Base-by-base conservation (phyloP, 2,797 vertebrate genomes). In the Kryptopterus vitreolus region DNA sequence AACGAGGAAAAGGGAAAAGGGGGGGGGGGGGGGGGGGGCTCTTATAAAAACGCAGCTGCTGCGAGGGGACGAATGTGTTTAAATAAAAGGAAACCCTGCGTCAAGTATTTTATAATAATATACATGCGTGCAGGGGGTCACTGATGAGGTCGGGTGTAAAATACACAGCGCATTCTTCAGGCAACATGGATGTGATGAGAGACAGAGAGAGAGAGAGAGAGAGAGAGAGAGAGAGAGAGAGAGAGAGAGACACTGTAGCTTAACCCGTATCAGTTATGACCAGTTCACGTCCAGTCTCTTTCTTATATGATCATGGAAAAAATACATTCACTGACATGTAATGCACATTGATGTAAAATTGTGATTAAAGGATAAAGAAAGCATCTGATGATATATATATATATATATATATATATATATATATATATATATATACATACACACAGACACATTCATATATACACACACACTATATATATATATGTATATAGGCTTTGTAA, bases 21-120 rank as follows among this genome's bases (percentile, higher is more conserved):
- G 35, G 87, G 74, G 77, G 76, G 22, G 35, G 84, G 88, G 89
- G 88, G 75, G 88, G 77, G 88, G 89, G 88, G 75, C 89, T 74
- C 93, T 90, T 92, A 90, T 87, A 87, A 93, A 94, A 94, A 93
- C 88, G 90, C 91, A 93, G 93, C 92, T 94, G 94, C 87, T 92
- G 85, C 85, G 84, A 90, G 88, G 85, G 88, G 88, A 85, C 87
- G 83, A 91, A 89, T 89, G 87, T 92, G 89, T 92, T 88, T 88
- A 93, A 93, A 92, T 92, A 93, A 90, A 90, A 93, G 87, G 89
- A 85, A 78, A 58, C 57, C 85, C 87, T 79, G 74, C 68, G 78
- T 89, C 89, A 92, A 91, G 86, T 87, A 93, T 92, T 88, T 91
- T 92, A 86, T 78, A 92, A 94, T 90, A 94, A 94, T 93, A 94